phyloP scores from a whole-genome alignment of 2,888 invertebrate genomes.

The Rutpela maculata region DNA sequence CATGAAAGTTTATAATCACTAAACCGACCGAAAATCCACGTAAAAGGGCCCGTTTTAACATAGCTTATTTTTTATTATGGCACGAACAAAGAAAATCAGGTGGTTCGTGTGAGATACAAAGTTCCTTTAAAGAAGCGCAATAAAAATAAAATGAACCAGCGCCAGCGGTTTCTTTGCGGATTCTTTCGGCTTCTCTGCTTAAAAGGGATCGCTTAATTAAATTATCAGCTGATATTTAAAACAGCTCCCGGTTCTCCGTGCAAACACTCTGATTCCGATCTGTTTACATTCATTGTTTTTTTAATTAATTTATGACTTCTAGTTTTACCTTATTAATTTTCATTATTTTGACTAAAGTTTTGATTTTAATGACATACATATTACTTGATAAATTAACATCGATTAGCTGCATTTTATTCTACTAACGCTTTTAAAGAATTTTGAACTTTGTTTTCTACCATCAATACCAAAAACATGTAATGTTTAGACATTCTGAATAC shows the following conservation, averaged over 20 bases:
- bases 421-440: too few relatives aligned
- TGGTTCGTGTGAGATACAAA: constrained; percentile 64
- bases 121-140: constrained; percentile 64
- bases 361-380: neutral
- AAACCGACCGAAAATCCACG: constrained; percentile 64
- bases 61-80: constrained; percentile 50
- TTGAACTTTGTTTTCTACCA: too few relatives aligned
- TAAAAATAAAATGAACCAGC: constrained; percentile 68
- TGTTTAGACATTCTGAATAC: too few relatives aligned
- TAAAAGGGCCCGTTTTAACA: constrained; percentile 52
- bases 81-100: constrained; percentile 64
- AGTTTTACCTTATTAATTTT: constrained; percentile 29
- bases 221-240: constrained; percentile 74
- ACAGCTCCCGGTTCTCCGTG: constrained; percentile 62
- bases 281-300: constrained; percentile 58
- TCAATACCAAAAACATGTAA: too few relatives aligned
- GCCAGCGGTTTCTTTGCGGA: constrained; percentile 58
- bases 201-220: constrained; percentile 73
- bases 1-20: constrained; percentile 62
- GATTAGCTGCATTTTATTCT: too few relatives aligned
- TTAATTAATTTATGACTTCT: constrained; percentile 57
- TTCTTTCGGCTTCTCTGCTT: constrained; percentile 68
- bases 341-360: constrained; percentile 2
- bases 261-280: constrained; percentile 54
- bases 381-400: too few relatives aligned